phyloP scores from a whole-genome alignment of 2,113 vertebrate species.

The Danionella cerebrum region DNA sequence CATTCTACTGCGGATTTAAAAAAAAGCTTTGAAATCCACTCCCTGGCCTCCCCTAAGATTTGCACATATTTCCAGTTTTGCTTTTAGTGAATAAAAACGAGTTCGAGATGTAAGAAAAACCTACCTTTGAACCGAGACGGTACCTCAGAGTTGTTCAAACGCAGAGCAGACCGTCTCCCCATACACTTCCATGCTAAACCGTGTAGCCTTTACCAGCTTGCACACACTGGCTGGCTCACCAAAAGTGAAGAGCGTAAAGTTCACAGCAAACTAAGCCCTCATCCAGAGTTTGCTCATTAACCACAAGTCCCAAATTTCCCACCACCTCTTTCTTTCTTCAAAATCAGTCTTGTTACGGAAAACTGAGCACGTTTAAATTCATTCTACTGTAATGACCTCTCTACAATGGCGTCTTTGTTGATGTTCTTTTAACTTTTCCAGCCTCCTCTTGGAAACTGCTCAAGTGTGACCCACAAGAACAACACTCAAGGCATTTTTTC shows the following conservation, averaged over 20 bases:
- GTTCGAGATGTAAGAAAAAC: no score
- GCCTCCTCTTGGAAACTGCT: not conserved
- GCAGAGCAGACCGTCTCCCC: not conserved
- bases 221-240: conserved; percentile 44
- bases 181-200: not conserved
- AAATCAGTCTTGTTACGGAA: not conserved
- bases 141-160: no score
- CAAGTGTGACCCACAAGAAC: not conserved
- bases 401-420: not conserved
- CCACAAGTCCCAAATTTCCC: conserved; percentile 18
- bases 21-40: no score
- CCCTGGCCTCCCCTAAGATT: no score
- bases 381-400: not conserved
- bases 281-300: conserved; percentile 55
- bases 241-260: conserved; percentile 45
- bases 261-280: conserved; percentile 28
- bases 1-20: no score
- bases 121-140: no score
- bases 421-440: not conserved
- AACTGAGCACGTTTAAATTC: not conserved
- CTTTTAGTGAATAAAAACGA: no score
- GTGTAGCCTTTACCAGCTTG: not conserved
- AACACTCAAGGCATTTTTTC: conserved; percentile 6
- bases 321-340: not conserved
- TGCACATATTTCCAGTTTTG: no score